Evolutionary conservation across 2,797 vertebrate genomes (phyloP), one percentile per base, ranked within the genome.

Genomic region (Poeciliopsis turneri): DNA sequence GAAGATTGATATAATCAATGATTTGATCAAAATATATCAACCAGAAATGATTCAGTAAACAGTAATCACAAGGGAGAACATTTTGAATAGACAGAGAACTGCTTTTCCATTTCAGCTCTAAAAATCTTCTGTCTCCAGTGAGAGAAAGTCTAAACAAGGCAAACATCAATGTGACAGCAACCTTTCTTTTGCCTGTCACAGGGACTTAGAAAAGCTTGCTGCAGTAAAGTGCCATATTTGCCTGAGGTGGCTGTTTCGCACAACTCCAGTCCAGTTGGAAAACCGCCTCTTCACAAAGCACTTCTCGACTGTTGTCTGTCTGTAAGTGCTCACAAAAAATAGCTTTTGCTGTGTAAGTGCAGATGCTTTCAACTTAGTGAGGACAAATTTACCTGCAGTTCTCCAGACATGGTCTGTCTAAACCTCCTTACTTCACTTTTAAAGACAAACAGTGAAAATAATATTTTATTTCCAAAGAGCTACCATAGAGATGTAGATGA

Each of bases 1-100:
- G 23, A 46, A 72, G 74, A 83, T 86, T 77, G 68, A 74, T 6
- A 2, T 47, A 3, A 70, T 80, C 85, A 89, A 87, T 82, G 23
- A 70, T n/a, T 41, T 25, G 5, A 78, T 51, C 36, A 8, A 36
- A 66, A 23, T 4, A 39, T 66, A 66, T 66, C 61, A 20, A 39
- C 36, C 61, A 39, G 36, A 41, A 39, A 66, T 39, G 9, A 41
- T 11, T 66, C 74, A 69, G 23, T 76, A 74, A 9, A 16, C 8
- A 43, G 15, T 57, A 61, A 51, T 30, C 74, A 53, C 70, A 18
- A 20, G 20, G 15, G 4, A 15, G 11, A 25, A 4, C 8, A 16
- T 51, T 53, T 74, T 41, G 30, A 74, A 23, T 12, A n/a, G 12
- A 16, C 8, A 41, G 49, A 41, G 3, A 82, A 20, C n/a, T 61